Evolutionary conservation across 2,113 vertebrate species (phyloP).

Genomic region (Eurystomus gularis): DNA sequence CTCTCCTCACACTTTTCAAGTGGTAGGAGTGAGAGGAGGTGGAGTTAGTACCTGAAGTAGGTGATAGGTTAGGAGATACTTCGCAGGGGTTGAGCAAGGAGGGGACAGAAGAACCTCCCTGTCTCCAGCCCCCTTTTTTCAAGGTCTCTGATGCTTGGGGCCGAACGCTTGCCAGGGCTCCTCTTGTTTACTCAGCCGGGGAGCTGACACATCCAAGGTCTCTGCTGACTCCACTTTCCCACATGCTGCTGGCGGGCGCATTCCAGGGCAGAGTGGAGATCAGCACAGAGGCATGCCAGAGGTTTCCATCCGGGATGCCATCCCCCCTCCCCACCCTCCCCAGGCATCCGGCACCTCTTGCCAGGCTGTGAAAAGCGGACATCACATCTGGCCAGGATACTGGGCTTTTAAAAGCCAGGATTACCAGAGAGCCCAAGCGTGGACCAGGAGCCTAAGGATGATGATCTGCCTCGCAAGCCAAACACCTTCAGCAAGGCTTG

Average conservation of each 20-base stretch:
- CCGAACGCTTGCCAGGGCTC: conserved; percentile 57
- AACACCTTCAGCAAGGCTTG: neutral
- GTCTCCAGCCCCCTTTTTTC: neutral
- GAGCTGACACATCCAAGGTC: conserved; percentile 74
- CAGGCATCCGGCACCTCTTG: neutral
- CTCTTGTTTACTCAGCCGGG: conserved; percentile 76
- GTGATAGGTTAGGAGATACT: neutral
- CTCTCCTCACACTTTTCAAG: neutral
- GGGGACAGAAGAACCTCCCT: neutral
- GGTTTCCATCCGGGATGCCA: conserved; percentile 42
- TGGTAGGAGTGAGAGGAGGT: neutral
- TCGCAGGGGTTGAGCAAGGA: neutral
- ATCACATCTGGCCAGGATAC: neutral
- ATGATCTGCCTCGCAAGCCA: neutral
- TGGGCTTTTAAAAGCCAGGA: neutral
- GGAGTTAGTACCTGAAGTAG: neutral
- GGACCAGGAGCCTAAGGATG: neutral
- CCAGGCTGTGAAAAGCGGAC: neutral
- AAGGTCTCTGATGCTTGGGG: conserved; percentile 49
- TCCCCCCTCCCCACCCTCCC: neutral
- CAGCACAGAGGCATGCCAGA: conserved; percentile 50
- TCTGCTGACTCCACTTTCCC: conserved; percentile 73
- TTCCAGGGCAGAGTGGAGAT: conserved; percentile 68
- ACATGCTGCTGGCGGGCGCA: conserved; percentile 65
- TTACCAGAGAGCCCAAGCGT: neutral